Evolutionary conservation across 1,140 invertebrate genomes (phyloP).

Genomic region (Pteromalus puparum): DNA sequence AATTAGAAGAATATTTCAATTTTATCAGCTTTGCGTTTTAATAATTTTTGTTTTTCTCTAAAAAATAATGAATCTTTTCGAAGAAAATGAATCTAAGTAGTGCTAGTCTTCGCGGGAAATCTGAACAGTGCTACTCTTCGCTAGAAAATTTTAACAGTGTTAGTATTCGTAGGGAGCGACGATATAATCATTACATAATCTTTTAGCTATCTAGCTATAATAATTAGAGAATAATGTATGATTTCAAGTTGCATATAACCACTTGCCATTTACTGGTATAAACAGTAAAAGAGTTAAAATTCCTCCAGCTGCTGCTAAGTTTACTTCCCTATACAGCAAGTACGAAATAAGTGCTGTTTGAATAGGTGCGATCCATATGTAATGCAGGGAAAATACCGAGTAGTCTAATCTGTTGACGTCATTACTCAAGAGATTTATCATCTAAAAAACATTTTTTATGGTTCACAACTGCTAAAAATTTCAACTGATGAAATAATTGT

Average conservation of each 20-base stretch:
- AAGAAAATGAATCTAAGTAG: no score
- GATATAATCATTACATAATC: no score
- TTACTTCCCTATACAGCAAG: conserved; percentile 86
- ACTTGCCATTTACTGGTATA: conserved; percentile 87
- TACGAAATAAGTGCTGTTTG: conserved; percentile 85
- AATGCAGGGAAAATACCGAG: conserved; percentile 82
- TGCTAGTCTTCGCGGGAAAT: no score
- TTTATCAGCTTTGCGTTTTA: no score
- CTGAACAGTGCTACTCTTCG: no score
- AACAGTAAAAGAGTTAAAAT: conserved; percentile 86
- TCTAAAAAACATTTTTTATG: conserved; percentile 81
- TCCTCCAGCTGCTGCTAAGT: conserved; percentile 85
- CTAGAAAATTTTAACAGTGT: no score
- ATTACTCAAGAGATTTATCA: conserved; percentile 96
- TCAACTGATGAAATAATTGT: neutral
- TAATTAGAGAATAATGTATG: neutral
- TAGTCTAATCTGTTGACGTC: conserved; percentile 87
- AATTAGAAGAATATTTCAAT: no score
- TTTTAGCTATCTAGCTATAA: no score
- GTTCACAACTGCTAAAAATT: neutral
- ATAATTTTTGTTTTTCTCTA: no score
- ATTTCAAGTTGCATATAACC: neutral
- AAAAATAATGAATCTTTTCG: no score
- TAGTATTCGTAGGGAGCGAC: no score
- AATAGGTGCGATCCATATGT: conserved; percentile 88